Evolutionary conservation across 1,140 invertebrate species (phyloP), one percentile per base, ranked within the genome.

Genomic region (Armadillidium nasatum): DNA sequence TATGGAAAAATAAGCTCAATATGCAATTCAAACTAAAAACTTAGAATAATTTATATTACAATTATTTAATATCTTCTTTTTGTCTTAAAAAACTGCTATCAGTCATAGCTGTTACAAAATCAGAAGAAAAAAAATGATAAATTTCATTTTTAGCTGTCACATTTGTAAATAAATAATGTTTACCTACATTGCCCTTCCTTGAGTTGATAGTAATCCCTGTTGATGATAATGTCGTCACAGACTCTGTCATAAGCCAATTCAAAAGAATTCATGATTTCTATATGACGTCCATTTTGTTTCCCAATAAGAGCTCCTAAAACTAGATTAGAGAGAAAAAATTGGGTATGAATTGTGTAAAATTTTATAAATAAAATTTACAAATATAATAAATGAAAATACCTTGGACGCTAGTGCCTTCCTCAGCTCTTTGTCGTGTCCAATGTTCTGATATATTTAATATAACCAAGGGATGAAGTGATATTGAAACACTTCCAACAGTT

Each of bases 381-480:
- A 10, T 10, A 10, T 10, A 10, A 50, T 50, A 50, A 15, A 50
- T 50, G 9, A 50, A 50, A 50, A 10, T 66, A 78, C 77, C 77
- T 86, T 92, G 91, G 81, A 91, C 89, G n/a, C 91, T 88, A 75
- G 88, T 88, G 19, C 93, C 93, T 86, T 95, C 92, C 85, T 99
- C 96, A 33, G 96, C 96, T 80, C 93, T 88, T 69, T 94, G 89
- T 80, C 97, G 87, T 3, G 97, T 99, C 95, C 95, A 98, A 83
- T 99, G 97, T 86, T 99, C 97, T 0, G 96, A 98, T 77, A 99
- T 93, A 85, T 99, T 99, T 94, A 99, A 97, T 77, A 99, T 96
- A 44, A 99, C 97, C 44, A 99, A 85, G 2, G 97, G 97, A 88
- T 99, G 97, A 33, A 99, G 86, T 0, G 94, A 96, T 19, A 97